Percentiles rank a stretch among this genome's conserved stretches.
These are phyloP conservation scores for Sinocyclocheilus anophthalmus DNA, from an alignment of 2,113 vertebrate species.

Conservation along the genomic window DNA sequence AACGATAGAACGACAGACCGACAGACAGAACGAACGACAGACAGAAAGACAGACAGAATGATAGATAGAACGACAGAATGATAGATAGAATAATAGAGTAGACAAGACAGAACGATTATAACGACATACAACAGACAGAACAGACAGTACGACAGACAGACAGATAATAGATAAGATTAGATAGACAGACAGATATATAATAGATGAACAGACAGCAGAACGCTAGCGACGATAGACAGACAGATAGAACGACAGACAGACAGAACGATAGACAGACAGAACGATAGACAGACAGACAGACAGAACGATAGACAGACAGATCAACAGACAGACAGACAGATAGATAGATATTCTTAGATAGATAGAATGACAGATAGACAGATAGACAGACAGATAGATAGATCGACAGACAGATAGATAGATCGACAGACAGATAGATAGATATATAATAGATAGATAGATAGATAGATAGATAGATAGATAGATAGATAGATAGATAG, in stretches of 20 bases:
- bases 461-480: not conserved
- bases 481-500: not conserved
- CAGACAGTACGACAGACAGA: rapidly evolving
- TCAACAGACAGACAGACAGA: not conserved
- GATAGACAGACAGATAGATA: rapidly evolving
- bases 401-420: not conserved
- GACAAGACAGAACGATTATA: too few relatives aligned
- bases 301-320: not conserved
- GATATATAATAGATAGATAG: not conserved
- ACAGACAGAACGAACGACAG: too few relatives aligned
- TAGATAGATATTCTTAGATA: too few relatives aligned
- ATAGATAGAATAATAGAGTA: too few relatives aligned
- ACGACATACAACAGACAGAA: too few relatives aligned
- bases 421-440: rapidly evolving
- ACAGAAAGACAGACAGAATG: too few relatives aligned
- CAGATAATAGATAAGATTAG: too few relatives aligned
- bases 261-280: not conserved
- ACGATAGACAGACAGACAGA: not conserved
- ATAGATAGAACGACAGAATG: too few relatives aligned
- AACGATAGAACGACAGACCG: too few relatives aligned
- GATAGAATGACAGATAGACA: not conserved
- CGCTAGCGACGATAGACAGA: not conserved
- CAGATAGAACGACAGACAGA: not conserved
- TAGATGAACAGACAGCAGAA: too few relatives aligned
- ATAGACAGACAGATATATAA: not conserved